These are phyloP conservation scores for Amphimallon solstitiale DNA, from an alignment of 2,888 invertebrate genomes.

Conservation along the genomic window DNA sequence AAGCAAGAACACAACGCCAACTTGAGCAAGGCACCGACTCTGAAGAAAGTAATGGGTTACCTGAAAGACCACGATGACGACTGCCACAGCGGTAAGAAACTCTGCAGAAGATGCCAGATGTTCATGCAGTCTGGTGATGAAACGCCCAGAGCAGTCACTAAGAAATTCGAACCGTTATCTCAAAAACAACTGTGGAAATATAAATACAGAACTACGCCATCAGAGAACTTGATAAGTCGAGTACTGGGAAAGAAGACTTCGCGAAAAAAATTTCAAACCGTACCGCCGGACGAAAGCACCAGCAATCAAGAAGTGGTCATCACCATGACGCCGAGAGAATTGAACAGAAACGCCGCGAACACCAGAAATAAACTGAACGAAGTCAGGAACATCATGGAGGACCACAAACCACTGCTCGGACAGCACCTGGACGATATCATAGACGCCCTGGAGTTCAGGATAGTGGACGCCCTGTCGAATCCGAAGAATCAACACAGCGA, in stretches of 20 bases:
- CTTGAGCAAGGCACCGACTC: not conserved
- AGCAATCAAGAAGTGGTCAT: not conserved
- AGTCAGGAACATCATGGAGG: conserved; percentile 29
- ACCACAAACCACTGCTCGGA: conserved; percentile 16
- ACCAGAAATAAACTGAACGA: conserved; percentile 37
- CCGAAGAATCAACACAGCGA: conserved; percentile 34
- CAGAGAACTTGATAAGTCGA: conserved; percentile 10
- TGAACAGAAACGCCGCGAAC: conserved; percentile 26
- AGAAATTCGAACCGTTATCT: not conserved
- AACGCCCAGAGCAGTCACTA: not conserved
- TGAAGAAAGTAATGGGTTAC: not conserved
- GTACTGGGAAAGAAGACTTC: not conserved
- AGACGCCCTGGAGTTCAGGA: conserved; percentile 35
- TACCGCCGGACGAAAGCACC: conserved; percentile 1
- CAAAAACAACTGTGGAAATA: conserved; percentile 18
- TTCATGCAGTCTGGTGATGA: conserved; percentile 17
- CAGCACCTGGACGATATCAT: conserved; percentile 34
- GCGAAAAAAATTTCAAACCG: conserved; percentile 3
- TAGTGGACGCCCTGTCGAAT: conserved; percentile 36
- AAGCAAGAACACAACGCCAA: not conserved
- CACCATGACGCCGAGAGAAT: conserved; percentile 10
- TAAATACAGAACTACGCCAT: conserved; percentile 16
- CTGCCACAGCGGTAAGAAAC: conserved; percentile 17
- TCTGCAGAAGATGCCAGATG: conserved; percentile 30
- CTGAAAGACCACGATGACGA: conserved; percentile 38